Evolutionary conservation across 2,888 invertebrate genomes (phyloP).

Genomic region (Diaprepes abbreviatus): DNA sequence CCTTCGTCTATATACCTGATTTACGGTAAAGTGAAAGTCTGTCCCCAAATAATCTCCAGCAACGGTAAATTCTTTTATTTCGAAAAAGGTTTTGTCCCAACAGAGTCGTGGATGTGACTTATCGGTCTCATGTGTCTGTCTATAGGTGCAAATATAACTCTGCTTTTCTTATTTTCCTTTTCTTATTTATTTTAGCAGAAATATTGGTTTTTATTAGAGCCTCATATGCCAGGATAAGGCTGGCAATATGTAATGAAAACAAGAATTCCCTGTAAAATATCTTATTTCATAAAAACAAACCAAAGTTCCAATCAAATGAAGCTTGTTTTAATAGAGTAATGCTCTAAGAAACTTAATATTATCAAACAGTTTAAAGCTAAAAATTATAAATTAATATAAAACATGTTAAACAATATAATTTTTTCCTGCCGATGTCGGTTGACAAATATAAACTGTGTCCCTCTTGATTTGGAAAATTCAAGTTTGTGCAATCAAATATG

Average conservation of each 20-base stretch:
- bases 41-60: conserved; percentile 34
- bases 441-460: too few species aligned
- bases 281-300: too few species aligned
- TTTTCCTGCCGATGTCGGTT: too few species aligned
- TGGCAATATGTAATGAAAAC: conserved; percentile 1
- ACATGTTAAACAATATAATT: too few species aligned
- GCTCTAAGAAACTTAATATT: too few species aligned
- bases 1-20: conserved; percentile 18
- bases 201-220: conserved; percentile 22
- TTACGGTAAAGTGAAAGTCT: conserved; percentile 37
- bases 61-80: conserved; percentile 47
- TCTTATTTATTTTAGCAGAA: conserved; percentile 34
- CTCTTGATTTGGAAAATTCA: too few species aligned
- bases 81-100: conserved; percentile 43
- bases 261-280: background rate
- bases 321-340: too few species aligned
- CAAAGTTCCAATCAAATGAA: too few species aligned
- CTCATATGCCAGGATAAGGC: conserved; percentile 7
- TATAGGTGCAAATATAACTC: conserved; percentile 42
- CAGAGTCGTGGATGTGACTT: conserved; percentile 42
- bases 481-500: too few species aligned
- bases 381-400: too few species aligned
- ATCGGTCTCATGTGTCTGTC: conserved; percentile 40
- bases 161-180: conserved; percentile 34
- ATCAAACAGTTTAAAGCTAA: too few species aligned